These are phyloP conservation scores for Drosophila lini DNA, from an alignment of 1,140 invertebrate species.

Conservation along the genomic window DNA sequence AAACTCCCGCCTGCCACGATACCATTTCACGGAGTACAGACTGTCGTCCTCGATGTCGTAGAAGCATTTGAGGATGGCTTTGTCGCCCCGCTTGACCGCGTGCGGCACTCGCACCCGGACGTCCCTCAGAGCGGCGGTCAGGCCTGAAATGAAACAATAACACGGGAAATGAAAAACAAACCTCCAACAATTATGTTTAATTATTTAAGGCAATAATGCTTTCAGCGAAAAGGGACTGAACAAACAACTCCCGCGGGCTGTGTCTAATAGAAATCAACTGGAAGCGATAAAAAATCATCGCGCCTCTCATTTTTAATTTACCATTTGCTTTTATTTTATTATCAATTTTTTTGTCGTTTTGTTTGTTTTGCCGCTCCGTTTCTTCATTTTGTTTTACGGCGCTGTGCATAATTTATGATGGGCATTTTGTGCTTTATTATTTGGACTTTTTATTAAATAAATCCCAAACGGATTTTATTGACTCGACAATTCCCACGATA, in stretches of 20 bases:
- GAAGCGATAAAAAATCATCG: slow-evolving; percentile 37
- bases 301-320: slow-evolving; percentile 64
- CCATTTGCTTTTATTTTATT: slow-evolving; percentile 72
- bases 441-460: slow-evolving; percentile 72
- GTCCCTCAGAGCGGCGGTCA: slow-evolving; percentile 85
- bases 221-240: slow-evolving; percentile 53
- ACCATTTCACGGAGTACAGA: slow-evolving; percentile 94
- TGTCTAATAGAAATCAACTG: slow-evolving; percentile 39
- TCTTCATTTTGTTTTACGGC: slow-evolving; percentile 47
- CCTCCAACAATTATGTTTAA: slow-evolving; percentile 40
- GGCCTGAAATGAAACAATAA: slow-evolving; percentile 49
- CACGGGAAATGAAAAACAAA: slow-evolving; percentile 35
- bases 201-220: slow-evolving; percentile 59
- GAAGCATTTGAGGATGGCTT: slow-evolving; percentile 89
- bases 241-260: slow-evolving; percentile 51
- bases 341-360: slow-evolving; percentile 64
- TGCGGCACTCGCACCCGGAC: slow-evolving; percentile 88
- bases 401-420: slow-evolving; percentile 65
- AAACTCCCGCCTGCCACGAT: slow-evolving; percentile 91
- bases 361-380: slow-evolving; percentile 10
- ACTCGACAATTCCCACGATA: slow-evolving; percentile 53
- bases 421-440: slow-evolving; percentile 52
- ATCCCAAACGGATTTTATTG: slow-evolving; percentile 68
- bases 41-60: slow-evolving; percentile 91
- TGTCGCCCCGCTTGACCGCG: slow-evolving; percentile 88